Conservation (phyloP, 2,797 vertebrate genomes). For the Danio aesculapii region DNA sequence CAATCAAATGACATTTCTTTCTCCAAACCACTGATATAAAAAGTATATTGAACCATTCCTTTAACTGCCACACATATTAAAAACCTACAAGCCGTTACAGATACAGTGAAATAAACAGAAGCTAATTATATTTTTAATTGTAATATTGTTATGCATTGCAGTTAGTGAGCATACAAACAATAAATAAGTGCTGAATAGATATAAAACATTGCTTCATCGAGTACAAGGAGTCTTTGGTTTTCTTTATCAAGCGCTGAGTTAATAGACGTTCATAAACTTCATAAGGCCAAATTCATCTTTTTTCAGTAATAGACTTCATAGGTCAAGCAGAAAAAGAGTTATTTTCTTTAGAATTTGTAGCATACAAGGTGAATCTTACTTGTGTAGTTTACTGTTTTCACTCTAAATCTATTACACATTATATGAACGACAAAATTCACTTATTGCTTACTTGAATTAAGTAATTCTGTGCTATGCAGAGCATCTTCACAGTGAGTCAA, state of each 20-base stretch:
- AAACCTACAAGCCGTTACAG: not conserved
- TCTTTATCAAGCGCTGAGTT: slow-evolving; percentile 10
- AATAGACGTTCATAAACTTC: not conserved
- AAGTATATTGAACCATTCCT: not conserved
- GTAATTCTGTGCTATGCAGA: not conserved
- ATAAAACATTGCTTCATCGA: slow-evolving; percentile 26
- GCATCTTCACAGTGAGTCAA: slow-evolving; percentile 1
- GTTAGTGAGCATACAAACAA: slow-evolving; percentile 26
- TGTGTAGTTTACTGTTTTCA: not conserved
- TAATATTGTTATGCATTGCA: not conserved
- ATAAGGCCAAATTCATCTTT: not conserved
- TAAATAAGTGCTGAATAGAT: slow-evolving; percentile 35
- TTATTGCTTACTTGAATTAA: not conserved
- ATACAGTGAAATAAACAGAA: not conserved
- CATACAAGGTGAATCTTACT: not conserved
- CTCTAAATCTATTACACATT: not conserved
- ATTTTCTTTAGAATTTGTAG: not conserved
- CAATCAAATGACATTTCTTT: not conserved
- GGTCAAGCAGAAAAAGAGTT: not conserved
- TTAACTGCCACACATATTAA: not conserved
- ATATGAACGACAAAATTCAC: not conserved
- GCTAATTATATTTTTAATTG: not conserved
- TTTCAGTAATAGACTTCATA: not conserved
- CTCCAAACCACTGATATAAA: not conserved
- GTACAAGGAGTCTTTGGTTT: slow-evolving; percentile 4